These are phyloP conservation scores for Calcarius lapponicus DNA, from an alignment of 2,797 vertebrate genomes.

Conservation along the genomic window DNA sequence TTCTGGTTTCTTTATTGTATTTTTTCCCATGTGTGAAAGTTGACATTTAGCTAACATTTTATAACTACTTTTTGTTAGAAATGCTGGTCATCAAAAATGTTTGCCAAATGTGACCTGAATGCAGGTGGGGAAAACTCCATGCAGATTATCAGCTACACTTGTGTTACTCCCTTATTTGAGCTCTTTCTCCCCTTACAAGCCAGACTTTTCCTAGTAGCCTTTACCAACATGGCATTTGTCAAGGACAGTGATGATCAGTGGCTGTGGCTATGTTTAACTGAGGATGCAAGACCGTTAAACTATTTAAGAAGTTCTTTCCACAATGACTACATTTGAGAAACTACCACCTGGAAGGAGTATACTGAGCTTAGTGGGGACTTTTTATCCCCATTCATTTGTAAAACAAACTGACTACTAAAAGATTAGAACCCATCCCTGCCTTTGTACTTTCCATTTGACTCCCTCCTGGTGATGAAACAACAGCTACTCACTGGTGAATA, in stretches of 20 bases:
- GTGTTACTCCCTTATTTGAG: neutral
- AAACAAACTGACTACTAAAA: conserved; percentile 17
- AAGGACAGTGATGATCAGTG: neutral
- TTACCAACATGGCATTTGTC: neutral
- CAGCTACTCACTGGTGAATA: conserved; percentile 48
- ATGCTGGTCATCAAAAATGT: neutral
- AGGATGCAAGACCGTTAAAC: neutral
- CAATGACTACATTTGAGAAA: conserved; percentile 49
- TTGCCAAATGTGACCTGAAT: neutral
- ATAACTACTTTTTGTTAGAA: neutral
- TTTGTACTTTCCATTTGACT: conserved; percentile 53
- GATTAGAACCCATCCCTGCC: conserved; percentile 5
- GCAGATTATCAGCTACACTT: neutral
- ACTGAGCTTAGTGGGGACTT: conserved; percentile 30
- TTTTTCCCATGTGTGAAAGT: neutral
- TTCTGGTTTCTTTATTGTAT: neutral
- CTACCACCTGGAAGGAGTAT: conserved; percentile 56
- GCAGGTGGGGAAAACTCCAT: neutral
- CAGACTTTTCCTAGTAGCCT: neutral
- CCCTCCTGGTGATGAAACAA: conserved; percentile 53
- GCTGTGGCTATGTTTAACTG: neutral
- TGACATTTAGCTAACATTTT: neutral
- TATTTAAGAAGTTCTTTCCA: conserved; percentile 43
- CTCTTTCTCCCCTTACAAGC: neutral
- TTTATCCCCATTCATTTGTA: conserved; percentile 14